Evolutionary conservation across 2,888 invertebrate genomes (phyloP).

Genomic region (Odontocolon sp.): DNA sequence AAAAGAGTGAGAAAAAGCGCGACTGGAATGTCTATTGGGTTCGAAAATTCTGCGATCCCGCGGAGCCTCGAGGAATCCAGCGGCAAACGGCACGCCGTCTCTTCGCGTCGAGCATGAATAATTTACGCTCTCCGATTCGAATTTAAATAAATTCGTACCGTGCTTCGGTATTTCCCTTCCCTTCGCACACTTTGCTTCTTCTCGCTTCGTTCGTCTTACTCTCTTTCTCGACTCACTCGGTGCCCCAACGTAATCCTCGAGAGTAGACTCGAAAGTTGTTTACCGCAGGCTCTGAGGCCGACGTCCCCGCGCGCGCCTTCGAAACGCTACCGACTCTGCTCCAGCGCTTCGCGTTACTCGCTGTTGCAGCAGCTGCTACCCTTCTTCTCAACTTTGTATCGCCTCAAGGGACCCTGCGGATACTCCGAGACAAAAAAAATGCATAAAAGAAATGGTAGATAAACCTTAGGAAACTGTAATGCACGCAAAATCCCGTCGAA

Average conservation of each 20-base stretch:
- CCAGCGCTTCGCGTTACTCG: background rate
- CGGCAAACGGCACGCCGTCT: constrained; percentile 9
- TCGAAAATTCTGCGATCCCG: constrained; percentile 55
- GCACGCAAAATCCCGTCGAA: no score
- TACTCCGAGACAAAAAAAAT: no score
- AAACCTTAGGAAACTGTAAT: no score
- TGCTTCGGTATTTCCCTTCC: background rate
- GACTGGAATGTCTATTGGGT: constrained; percentile 51
- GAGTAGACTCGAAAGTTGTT: constrained; percentile 53
- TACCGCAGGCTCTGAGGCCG: constrained; percentile 42
- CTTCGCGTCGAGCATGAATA: constrained; percentile 66
- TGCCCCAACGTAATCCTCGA: constrained; percentile 35
- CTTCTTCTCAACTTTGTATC: background rate
- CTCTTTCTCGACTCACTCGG: constrained; percentile 8
- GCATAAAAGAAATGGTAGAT: no score
- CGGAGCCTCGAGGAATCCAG: constrained; percentile 51
- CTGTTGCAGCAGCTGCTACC: constrained; percentile 14
- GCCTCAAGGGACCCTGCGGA: constrained; percentile 7
- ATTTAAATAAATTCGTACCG: constrained; percentile 72
- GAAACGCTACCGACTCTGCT: background rate
- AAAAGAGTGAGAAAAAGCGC: constrained; percentile 20
- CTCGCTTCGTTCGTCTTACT: background rate
- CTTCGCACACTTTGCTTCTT: background rate
- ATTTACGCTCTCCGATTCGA: constrained; percentile 66
- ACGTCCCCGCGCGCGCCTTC: constrained; percentile 18